phyloP scores from a whole-genome alignment of 2,113 vertebrate species.

The Burhinus oedicnemus region DNA sequence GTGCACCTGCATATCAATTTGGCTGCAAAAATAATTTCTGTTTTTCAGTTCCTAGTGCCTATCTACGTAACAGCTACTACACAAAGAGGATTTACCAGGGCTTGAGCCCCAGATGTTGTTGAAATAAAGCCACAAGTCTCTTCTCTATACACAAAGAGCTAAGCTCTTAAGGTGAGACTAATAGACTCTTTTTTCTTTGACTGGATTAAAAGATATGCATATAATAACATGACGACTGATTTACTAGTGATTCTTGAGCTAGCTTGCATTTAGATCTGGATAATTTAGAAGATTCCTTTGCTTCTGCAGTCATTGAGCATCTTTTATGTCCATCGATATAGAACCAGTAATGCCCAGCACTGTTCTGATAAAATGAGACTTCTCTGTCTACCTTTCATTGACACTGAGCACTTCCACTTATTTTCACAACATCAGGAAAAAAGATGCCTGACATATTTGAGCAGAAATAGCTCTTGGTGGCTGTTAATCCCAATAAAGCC shows the following conservation, averaged over 20 bases:
- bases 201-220: not conserved
- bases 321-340: not conserved
- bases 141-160: not conserved
- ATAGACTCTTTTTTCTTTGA: not conserved
- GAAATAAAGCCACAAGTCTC: not conserved
- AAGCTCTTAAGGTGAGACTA: not conserved
- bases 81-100: not conserved
- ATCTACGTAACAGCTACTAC: not conserved
- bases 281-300: not conserved
- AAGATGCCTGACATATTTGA: not conserved
- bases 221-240: not conserved
- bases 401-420: not conserved
- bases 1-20: conserved; percentile 31
- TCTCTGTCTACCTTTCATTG: not conserved
- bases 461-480: not conserved
- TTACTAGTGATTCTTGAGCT: not conserved
- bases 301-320: not conserved
- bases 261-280: not conserved
- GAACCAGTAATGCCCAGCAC: not conserved
- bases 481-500: not conserved
- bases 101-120: not conserved
- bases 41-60: not conserved
- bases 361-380: not conserved
- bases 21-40: conserved; percentile 10
- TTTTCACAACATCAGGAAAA: not conserved